These are phyloP conservation scores for Emydocephalus ijimae DNA, from an alignment of 2,113 vertebrate genomes.

Conservation along the genomic window DNA sequence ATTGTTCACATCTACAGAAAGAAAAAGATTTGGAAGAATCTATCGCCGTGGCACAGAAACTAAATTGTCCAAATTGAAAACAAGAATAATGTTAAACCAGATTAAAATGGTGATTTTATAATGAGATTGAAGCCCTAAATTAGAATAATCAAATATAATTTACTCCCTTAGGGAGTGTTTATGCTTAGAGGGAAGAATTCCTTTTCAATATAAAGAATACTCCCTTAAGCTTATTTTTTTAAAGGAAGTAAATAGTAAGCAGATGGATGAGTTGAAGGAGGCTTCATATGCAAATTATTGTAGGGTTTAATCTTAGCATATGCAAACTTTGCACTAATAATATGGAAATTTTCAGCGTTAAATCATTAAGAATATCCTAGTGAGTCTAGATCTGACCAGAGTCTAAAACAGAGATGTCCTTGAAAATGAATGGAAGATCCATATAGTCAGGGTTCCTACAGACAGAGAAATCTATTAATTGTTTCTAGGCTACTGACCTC, in stretches of 20 bases:
- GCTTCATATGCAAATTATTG: neutral
- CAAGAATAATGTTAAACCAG: neutral
- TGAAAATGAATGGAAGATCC: neutral
- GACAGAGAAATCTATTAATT: neutral
- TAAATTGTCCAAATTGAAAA: neutral
- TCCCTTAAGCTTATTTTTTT: neutral
- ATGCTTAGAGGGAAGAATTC: neutral
- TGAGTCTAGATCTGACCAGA: neutral
- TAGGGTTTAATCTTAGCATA: neutral
- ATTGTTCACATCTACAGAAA: neutral
- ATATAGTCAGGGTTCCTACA: neutral
- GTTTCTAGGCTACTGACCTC: neutral
- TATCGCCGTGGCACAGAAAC: neutral
- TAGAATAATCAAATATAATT: neutral
- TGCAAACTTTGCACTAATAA: neutral
- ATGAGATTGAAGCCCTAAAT: neutral
- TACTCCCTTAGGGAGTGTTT: neutral
- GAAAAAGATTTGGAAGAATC: neutral
- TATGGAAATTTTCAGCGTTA: neutral
- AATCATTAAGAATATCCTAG: neutral
- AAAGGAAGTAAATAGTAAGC: neutral
- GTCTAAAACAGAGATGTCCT: neutral
- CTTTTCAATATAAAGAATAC: neutral
- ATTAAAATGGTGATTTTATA: neutral
- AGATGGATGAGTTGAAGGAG: neutral